Evolutionary conservation across 2,888 invertebrate species (phyloP), one percentile per base, ranked within the genome.

Genomic region (Synergus gifuensis): DNA sequence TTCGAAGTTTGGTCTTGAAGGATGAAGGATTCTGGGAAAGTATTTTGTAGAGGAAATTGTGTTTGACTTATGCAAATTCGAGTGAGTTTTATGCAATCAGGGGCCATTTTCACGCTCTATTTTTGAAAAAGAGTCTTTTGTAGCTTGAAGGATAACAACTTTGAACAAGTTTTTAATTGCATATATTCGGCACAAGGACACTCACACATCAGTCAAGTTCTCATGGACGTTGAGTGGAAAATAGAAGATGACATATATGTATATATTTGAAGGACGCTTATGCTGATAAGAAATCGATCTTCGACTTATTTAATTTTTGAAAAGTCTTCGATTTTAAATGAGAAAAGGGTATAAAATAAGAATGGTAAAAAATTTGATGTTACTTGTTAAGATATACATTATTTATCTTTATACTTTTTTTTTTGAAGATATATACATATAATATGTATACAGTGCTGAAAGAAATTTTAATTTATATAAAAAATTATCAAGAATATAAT

Each of bases 141-240:
- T 22, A 9, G 8, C 28, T 28, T 16, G 69, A 28, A n/a, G 69
- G 49, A 69, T 69, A 69, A 69, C 49, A 54, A 28, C 4, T 73
- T 22, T 36, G 36, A 36, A 5, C 36, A 36, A 7, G 0, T 73
- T 73, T 73, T 73, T 73, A 36, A 73, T 73, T 73, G 36, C 28
- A 73, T 54, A n/a, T 36, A 73, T 54, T 73, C 22, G 54, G 54
- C 73, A 36, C 54, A 11, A 54, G 73, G 54, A 54, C 54, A 40
- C 14, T 36, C 44, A 67, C 11, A 54, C 28, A 49, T 54, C 8
- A 54, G 16, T 73, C 54, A 36, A 54, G 7, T 73, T 28, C 54
- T n/a, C 54, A 49, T 36, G 36, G n/a, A 69, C 49, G 46, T 67
- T 46, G 5, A 46, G 14, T 67, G 44, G 36, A 54, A 67, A 18